Evolutionary conservation across 2,797 vertebrate genomes (phyloP).

Genomic region (Sebastes oblongus): DNA sequence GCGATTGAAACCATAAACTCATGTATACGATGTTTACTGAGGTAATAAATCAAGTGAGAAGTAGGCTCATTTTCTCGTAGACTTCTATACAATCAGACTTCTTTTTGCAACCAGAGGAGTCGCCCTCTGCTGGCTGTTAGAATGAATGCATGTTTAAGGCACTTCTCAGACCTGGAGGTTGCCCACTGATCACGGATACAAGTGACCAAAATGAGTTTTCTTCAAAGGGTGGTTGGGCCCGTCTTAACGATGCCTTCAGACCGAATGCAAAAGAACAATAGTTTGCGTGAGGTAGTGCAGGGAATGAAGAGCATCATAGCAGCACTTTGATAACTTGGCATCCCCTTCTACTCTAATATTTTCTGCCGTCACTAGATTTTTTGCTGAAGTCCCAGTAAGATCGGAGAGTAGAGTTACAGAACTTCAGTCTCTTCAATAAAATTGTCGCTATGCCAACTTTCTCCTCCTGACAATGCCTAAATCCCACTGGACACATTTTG

Average conservation of each 20-base stretch:
- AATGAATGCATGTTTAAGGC: no score
- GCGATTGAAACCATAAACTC: no score
- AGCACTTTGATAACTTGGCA: background rate
- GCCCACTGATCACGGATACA: no score
- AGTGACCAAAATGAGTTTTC: background rate
- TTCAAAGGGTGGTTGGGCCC: background rate
- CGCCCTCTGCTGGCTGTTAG: no score
- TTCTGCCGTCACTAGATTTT: background rate
- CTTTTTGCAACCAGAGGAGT: no score
- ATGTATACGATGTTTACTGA: no score
- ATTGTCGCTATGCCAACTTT: background rate
- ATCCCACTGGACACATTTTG: background rate
- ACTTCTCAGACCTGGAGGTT: no score
- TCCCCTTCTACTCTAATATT: background rate
- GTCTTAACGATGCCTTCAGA: background rate
- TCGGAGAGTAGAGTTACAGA: background rate
- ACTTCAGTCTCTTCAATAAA: background rate
- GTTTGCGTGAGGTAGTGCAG: background rate
- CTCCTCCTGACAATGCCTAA: background rate
- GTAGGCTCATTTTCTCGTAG: no score
- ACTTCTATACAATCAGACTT: no score
- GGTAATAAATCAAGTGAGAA: no score
- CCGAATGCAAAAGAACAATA: background rate
- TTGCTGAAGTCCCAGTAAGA: background rate
- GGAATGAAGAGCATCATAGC: background rate